Evolutionary conservation across 2,797 vertebrate genomes (phyloP).

Genomic region (Masticophis lateralis): DNA sequence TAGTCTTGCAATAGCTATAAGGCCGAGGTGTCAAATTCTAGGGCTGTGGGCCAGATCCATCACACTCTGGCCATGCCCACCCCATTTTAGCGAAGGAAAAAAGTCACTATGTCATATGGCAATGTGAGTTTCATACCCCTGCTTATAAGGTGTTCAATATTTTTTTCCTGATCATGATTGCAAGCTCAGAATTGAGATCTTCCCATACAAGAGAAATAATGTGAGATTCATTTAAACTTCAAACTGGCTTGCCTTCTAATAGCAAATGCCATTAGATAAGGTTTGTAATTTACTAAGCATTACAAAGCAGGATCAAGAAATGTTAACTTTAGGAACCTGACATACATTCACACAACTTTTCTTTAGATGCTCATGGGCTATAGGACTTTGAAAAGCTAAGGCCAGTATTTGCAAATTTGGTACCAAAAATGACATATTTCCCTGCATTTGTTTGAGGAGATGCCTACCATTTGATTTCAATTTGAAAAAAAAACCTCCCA

Average conservation of each 20-base stretch:
- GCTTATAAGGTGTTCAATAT: background rate
- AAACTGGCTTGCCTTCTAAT: background rate
- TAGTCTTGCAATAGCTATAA: background rate
- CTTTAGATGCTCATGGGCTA: background rate
- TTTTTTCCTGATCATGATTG: background rate
- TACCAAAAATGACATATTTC: background rate
- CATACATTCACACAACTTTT: background rate
- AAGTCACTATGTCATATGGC: too few species aligned
- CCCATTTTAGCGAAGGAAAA: too few species aligned
- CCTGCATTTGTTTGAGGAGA: background rate
- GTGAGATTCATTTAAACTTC: background rate
- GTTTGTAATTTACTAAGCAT: background rate
- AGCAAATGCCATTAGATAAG: background rate
- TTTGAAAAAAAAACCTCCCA: background rate
- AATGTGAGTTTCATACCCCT: too few species aligned
- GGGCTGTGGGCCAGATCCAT: too few species aligned
- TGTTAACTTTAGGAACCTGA: background rate
- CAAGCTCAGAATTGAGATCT: background rate
- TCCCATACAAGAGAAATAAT: background rate
- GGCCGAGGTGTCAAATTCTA: too few species aligned
- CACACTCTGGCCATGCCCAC: too few species aligned
- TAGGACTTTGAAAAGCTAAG: background rate
- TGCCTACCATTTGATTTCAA: background rate
- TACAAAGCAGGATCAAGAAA: background rate
- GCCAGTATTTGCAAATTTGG: background rate